phyloP scores from a whole-genome alignment of 2,888 invertebrate genomes.

The Podotricha telesiphe region DNA sequence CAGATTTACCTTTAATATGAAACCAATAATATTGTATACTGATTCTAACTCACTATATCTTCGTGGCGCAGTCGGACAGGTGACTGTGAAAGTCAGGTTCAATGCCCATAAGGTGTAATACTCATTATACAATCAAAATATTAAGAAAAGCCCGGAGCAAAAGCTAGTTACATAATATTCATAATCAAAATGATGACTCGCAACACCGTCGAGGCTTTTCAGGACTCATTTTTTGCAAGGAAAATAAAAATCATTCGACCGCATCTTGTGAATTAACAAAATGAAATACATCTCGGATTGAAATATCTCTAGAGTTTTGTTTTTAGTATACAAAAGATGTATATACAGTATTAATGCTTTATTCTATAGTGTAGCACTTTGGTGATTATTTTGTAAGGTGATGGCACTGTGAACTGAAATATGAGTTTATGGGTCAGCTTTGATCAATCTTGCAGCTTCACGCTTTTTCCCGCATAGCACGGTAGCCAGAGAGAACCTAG shows the following conservation, averaged over 20 bases:
- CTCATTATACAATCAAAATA: neutral
- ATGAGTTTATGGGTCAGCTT: too few relatives aligned
- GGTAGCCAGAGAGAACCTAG: too few relatives aligned
- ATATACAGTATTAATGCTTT: slow-evolving; percentile 18
- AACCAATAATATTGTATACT: neutral
- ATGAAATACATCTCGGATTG: slow-evolving; percentile 33
- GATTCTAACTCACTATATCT: too few relatives aligned
- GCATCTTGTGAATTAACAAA: slow-evolving; percentile 41
- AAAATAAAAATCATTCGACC: slow-evolving; percentile 39
- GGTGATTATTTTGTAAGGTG: slow-evolving; percentile 1
- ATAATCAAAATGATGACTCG: slow-evolving; percentile 27
- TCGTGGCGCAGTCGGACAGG: too few relatives aligned
- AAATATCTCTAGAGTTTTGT: slow-evolving; percentile 24
- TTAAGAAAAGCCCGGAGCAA: neutral
- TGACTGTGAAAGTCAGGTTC: neutral
- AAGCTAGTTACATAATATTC: slow-evolving; percentile 9
- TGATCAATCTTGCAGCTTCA: too few relatives aligned
- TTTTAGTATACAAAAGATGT: slow-evolving; percentile 14
- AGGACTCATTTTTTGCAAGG: slow-evolving; percentile 27
- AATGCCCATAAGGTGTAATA: too few relatives aligned
- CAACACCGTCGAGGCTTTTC: slow-evolving; percentile 7
- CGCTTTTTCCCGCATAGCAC: too few relatives aligned
- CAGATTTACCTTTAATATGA: neutral
- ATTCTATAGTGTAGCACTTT: slow-evolving; percentile 6
- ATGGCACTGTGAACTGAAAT: neutral